These are phyloP conservation scores for Heterocephalus glaber DNA, from an alignment of 2,113 vertebrate genomes.

Conservation along the genomic window DNA sequence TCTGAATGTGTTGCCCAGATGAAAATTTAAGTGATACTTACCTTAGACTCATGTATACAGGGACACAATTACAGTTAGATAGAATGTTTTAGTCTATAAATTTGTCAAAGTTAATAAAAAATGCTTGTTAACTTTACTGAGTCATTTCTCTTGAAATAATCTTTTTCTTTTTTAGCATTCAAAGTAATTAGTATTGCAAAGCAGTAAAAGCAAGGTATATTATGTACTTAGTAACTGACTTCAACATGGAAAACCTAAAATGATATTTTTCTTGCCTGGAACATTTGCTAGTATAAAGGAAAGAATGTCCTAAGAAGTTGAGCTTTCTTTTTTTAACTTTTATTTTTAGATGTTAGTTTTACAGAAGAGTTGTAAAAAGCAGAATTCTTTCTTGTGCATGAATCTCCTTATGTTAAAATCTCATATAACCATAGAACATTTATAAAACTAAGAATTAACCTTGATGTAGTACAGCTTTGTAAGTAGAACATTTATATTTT, in stretches of 20 bases:
- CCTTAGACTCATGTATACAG: conserved; percentile 38
- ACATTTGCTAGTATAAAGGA: conserved; percentile 17
- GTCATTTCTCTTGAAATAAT: conserved; percentile 26
- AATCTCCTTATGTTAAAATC: background rate
- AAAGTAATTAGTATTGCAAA: background rate
- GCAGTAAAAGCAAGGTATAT: background rate
- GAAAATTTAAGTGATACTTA: conserved; percentile 38
- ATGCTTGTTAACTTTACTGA: background rate
- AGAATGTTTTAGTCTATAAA: background rate
- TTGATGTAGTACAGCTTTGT: background rate
- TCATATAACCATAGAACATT: background rate
- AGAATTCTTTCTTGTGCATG: background rate
- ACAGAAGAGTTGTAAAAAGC: background rate
- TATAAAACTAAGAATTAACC: conserved; percentile 44
- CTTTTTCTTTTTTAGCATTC: conserved; percentile 1
- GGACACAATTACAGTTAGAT: conserved; percentile 1
- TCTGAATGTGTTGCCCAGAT: conserved; percentile 44
- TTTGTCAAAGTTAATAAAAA: conserved; percentile 48
- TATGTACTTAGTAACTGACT: background rate
- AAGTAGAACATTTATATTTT: background rate
- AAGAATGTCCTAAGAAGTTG: background rate
- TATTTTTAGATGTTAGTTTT: conserved; percentile 36
- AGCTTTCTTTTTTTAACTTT: conserved; percentile 31
- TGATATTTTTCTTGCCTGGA: background rate
- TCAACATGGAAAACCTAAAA: background rate